Percentiles rank a stretch among this genome's conserved stretches.
These are phyloP conservation scores for Punctoribates punctum DNA, from an alignment of 2,888 invertebrate genomes.

Conservation along the genomic window DNA sequence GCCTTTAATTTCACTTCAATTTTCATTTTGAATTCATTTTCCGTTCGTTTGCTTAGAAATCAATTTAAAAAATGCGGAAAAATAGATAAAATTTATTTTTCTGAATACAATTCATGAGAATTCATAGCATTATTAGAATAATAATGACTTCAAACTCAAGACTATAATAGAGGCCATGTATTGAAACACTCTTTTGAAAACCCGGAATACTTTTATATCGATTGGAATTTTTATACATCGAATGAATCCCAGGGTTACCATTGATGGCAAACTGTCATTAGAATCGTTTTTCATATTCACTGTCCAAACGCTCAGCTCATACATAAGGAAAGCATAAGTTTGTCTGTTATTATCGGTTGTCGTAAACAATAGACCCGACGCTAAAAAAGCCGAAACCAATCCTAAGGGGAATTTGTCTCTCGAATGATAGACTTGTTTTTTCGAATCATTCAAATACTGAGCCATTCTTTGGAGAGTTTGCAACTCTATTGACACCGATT, in stretches of 20 bases:
- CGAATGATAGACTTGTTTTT: conserved; percentile 4
- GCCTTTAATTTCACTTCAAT: too few relatives aligned
- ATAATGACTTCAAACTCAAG: too few relatives aligned
- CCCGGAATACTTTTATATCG: neutral
- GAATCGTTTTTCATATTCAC: neutral
- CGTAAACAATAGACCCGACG: neutral
- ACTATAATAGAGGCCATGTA: too few relatives aligned
- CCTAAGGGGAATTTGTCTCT: conserved; percentile 11
- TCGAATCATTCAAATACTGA: neutral
- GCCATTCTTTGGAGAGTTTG: conserved; percentile 20
- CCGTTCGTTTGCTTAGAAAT: too few relatives aligned
- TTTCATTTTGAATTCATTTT: too few relatives aligned
- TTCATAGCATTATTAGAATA: too few relatives aligned
- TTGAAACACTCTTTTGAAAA: too few relatives aligned
- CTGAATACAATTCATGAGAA: too few relatives aligned
- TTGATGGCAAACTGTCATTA: conserved; percentile 9
- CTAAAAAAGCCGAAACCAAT: conserved; percentile 17
- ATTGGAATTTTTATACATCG: neutral
- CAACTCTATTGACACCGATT: conserved; percentile 34
- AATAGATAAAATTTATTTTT: too few relatives aligned
- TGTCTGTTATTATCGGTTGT: neutral
- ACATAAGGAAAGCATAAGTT: neutral
- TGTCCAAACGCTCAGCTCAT: neutral
- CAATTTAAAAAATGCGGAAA: too few relatives aligned
- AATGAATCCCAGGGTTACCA: conserved; percentile 25